A percentile compares a stretch with the other conserved stretches of the same genome.
Conservation (phyloP, 2,797 vertebrate species). For the Xenentodon cancila region DNA sequence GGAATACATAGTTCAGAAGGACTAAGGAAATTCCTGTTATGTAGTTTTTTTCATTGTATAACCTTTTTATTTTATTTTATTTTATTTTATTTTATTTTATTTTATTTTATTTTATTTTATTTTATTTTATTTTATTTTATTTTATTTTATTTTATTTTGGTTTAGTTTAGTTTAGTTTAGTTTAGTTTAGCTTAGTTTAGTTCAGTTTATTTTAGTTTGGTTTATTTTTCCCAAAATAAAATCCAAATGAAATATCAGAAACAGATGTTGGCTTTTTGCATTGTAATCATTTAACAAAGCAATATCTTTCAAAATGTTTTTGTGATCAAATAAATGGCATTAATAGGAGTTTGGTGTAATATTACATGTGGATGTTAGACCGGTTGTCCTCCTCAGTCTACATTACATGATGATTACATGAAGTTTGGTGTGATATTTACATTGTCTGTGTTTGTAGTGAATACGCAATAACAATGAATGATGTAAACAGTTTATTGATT, state of each 20-base stretch:
- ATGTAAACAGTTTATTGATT: conserved; percentile 23
- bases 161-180: too few relatives aligned
- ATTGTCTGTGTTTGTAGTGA: conserved; percentile 18
- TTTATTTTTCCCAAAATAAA: conserved; percentile 16
- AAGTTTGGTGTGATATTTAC: conserved; percentile 24
- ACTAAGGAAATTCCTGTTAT: too few relatives aligned
- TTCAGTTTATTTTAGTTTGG: neutral
- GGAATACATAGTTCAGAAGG: too few relatives aligned
- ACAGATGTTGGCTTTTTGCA: neutral
- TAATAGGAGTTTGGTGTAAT: neutral
- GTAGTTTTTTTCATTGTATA: neutral
- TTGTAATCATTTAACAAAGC: too few relatives aligned
- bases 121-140: too few relatives aligned
- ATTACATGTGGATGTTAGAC: neutral
- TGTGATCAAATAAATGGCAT: too few relatives aligned
- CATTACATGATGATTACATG: neutral
- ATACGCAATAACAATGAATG: conserved; percentile 10
- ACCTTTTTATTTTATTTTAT: neutral
- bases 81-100: neutral
- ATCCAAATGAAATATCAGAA: neutral
- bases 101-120: too few relatives aligned
- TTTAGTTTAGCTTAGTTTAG: too few relatives aligned
- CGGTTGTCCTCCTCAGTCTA: neutral
- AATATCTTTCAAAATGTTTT: too few relatives aligned
- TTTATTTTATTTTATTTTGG: too few relatives aligned